Evolutionary conservation across 2,888 invertebrate species (phyloP).

Genomic region (Hirtodrosophila trivittata): DNA sequence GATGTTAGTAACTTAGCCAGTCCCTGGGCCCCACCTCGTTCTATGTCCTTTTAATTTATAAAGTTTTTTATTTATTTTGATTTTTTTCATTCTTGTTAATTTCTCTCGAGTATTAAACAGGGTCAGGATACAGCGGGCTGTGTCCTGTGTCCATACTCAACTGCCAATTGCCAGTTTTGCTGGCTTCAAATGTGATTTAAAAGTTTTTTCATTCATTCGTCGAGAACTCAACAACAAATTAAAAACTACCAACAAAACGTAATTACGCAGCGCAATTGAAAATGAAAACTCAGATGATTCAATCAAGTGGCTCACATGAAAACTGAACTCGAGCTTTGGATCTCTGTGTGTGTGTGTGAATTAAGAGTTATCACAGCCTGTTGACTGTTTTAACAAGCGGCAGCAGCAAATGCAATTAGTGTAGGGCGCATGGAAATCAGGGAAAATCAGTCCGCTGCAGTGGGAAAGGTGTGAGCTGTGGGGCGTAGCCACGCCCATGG

Average conservation of each 20-base stretch:
- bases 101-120: conserved; percentile 57
- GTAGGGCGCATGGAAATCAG: conserved; percentile 14
- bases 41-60: conserved; percentile 61
- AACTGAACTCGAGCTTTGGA: conserved; percentile 58
- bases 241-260: conserved; percentile 55
- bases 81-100: conserved; percentile 54
- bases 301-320: conserved; percentile 60
- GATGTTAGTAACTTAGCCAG: conserved; percentile 17
- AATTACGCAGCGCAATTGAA: conserved; percentile 66
- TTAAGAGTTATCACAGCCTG: conserved; percentile 58
- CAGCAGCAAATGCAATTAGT: conserved; percentile 61
- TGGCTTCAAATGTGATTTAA: conserved; percentile 57
- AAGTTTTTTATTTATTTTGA: conserved; percentile 49
- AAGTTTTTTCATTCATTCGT: conserved; percentile 68
- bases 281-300: conserved; percentile 43
- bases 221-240: conserved; percentile 66
- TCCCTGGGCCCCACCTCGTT: neutral
- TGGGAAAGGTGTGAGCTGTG: no score
- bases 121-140: neutral
- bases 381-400: conserved; percentile 4
- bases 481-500: conserved; percentile 25
- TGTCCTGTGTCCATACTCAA: conserved; percentile 17
- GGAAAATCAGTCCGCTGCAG: neutral
- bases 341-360: conserved; percentile 40
- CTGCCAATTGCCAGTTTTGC: conserved; percentile 34